Conservation (phyloP, 1,140 invertebrate species). For the Batillaria attramentaria region DNA sequence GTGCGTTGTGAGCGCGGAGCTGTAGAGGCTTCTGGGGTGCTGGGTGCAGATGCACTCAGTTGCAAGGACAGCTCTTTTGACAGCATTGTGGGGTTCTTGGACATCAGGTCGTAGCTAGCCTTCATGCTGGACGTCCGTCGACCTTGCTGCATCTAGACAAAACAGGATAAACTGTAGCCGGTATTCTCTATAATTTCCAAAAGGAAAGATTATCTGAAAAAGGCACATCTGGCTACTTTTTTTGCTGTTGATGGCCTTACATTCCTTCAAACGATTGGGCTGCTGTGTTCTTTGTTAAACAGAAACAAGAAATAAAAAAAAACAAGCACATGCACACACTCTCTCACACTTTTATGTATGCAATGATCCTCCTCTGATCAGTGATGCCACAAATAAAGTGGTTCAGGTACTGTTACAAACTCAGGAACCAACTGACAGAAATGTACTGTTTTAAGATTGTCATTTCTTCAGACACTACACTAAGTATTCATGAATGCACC, state of each 20-base stretch:
- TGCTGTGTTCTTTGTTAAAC: neutral
- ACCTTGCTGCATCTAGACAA: constrained; percentile 89
- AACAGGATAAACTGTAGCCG: constrained; percentile 4
- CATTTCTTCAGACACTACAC: too few species aligned
- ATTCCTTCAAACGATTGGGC: neutral
- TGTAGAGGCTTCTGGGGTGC: constrained; percentile 83
- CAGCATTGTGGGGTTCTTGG: constrained; percentile 73
- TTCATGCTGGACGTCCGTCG: constrained; percentile 93
- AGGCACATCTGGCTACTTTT: neutral
- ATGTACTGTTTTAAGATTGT: too few species aligned
- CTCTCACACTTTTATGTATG: too few species aligned
- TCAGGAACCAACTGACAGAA: too few species aligned
- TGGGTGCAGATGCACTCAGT: constrained; percentile 80
- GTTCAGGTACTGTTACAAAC: too few species aligned
- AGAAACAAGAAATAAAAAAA: too few species aligned
- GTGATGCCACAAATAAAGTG: too few species aligned
- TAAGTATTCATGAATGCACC: too few species aligned
- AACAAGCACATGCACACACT: too few species aligned
- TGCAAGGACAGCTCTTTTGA: constrained; percentile 77
- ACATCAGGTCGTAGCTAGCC: constrained; percentile 79
- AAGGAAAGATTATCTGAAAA: neutral
- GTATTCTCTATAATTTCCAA: neutral
- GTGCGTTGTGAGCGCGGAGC: constrained; percentile 52
- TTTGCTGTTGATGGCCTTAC: neutral
- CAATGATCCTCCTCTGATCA: too few species aligned